phyloP scores from a whole-genome alignment of 2,797 vertebrate genomes.

The Ctenosaura bakeri region DNA sequence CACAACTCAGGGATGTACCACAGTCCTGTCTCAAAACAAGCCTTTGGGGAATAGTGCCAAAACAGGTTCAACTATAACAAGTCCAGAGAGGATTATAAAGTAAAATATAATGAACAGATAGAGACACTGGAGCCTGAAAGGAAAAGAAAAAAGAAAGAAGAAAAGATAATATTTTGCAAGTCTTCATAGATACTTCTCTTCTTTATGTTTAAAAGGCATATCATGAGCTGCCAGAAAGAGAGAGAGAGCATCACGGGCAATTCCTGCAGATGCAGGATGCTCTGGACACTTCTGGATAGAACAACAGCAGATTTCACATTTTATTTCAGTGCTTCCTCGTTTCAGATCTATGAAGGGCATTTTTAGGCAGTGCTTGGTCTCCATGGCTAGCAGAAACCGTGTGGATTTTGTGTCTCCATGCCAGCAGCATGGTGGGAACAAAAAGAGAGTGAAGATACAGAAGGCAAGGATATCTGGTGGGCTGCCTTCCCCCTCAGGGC shows the following conservation, averaged over 20 bases:
- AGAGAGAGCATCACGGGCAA: too few species aligned
- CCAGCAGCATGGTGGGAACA: background rate
- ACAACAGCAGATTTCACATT: background rate
- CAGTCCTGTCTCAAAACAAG: background rate
- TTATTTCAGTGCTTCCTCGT: background rate
- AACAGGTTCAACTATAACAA: conserved; percentile 10
- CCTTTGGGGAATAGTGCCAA: background rate
- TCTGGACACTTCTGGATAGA: background rate
- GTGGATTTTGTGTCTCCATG: background rate
- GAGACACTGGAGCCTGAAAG: background rate
- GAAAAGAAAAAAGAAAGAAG: too few species aligned
- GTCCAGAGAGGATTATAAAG: background rate
- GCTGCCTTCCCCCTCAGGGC: too few species aligned
- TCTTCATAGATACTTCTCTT: background rate
- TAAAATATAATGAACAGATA: conserved; percentile 7
- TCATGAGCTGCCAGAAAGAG: background rate
- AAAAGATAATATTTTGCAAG: background rate
- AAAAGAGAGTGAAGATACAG: background rate
- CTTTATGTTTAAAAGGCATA: background rate
- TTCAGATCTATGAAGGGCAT: too few species aligned
- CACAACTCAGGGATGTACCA: background rate
- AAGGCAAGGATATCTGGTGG: too few species aligned
- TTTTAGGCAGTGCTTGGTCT: background rate
- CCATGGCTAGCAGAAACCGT: background rate
- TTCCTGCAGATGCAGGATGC: background rate